A percentile compares a stretch with the other conserved stretches of the same genome.
These are phyloP conservation scores for Herpailurus yagouaroundi DNA, from an alignment of 2,113 vertebrate genomes.

Conservation along the genomic window DNA sequence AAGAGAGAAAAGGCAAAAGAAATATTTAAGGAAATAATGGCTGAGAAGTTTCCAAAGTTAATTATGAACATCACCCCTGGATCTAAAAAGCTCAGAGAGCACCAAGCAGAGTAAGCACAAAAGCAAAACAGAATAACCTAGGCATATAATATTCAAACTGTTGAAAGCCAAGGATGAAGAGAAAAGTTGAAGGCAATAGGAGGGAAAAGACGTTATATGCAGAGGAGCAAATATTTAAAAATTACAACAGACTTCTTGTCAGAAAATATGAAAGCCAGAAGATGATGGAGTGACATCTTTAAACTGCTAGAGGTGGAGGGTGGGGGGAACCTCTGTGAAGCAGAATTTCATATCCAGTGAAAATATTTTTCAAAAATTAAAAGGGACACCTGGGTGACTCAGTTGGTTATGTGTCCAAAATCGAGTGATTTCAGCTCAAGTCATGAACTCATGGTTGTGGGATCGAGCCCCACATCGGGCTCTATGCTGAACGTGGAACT, in stretches of 20 bases:
- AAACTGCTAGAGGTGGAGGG: background rate
- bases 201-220: background rate
- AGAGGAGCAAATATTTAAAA: background rate
- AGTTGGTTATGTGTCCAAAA: too few species aligned
- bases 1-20: background rate
- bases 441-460: too few species aligned
- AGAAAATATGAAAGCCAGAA: background rate
- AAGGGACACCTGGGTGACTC: background rate
- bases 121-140: background rate
- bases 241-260: background rate
- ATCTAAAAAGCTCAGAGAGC: background rate
- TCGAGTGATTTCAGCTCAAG: too few species aligned
- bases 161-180: background rate
- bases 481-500: too few species aligned
- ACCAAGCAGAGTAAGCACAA: background rate
- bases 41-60: conserved; percentile 2
- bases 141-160: background rate
- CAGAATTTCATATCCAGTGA: background rate
- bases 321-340: background rate
- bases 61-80: background rate
- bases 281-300: background rate
- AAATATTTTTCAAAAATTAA: background rate
- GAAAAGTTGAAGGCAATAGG: background rate
- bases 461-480: too few species aligned
- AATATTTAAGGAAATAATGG: background rate